These are phyloP conservation scores for Micronycteris hirsuta DNA, from an alignment of 2,113 vertebrate genomes.

Conservation along the genomic window DNA sequence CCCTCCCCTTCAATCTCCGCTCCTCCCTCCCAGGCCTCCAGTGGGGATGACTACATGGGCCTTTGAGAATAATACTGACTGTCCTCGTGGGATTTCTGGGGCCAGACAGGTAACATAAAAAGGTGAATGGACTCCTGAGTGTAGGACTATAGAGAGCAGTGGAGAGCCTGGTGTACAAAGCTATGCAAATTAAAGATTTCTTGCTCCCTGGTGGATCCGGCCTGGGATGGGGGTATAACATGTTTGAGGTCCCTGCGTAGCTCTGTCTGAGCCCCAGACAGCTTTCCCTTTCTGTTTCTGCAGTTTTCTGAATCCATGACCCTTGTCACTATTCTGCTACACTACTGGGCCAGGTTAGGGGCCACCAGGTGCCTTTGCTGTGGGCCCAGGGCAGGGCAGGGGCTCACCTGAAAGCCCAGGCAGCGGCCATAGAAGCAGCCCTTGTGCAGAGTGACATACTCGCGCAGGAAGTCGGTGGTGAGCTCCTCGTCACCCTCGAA, in stretches of 20 bases:
- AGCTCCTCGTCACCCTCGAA: constrained; percentile 86
- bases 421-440: constrained; percentile 95
- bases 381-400: background rate
- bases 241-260: background rate
- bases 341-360: background rate
- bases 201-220: background rate
- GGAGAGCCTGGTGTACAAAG: background rate
- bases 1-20: background rate
- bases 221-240: background rate
- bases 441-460: constrained; percentile 92
- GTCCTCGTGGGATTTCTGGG: background rate
- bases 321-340: background rate
- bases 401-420: constrained; percentile 91
- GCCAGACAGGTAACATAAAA: background rate
- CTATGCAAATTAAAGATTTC: background rate
- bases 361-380: background rate
- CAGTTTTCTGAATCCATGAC: background rate
- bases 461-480: constrained; percentile 85
- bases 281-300: background rate
- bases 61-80: background rate
- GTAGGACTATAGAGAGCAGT: background rate
- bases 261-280: background rate
- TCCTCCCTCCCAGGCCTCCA: background rate
- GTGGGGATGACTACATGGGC: background rate
- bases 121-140: background rate